These are phyloP conservation scores for Pipistrellus pygmaeus DNA, from an alignment of 2,797 vertebrate species.

Conservation along the genomic window DNA sequence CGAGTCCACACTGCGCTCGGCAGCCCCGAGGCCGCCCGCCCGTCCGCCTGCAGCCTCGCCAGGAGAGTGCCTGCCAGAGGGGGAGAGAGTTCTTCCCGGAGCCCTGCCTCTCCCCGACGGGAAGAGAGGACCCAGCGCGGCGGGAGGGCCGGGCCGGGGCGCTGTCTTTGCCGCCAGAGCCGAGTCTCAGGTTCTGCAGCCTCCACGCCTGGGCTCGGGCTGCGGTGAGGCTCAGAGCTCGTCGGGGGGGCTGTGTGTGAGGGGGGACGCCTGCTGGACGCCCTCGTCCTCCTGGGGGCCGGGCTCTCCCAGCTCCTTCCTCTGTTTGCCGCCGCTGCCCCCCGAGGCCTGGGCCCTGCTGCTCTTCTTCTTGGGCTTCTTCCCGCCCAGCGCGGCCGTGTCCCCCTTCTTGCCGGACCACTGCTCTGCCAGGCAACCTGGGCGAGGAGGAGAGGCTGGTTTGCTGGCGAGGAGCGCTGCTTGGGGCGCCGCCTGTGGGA, in stretches of 20 bases:
- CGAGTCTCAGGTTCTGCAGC: fast-evolving
- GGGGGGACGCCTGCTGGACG: slow-evolving; percentile 89
- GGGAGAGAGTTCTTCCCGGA: not conserved
- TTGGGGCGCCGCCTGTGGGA: not conserved
- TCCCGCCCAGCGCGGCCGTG: slow-evolving; percentile 87
- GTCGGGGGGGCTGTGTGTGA: slow-evolving; percentile 86
- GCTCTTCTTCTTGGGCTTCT: slow-evolving; percentile 91
- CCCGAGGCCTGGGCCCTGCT: slow-evolving; percentile 79
- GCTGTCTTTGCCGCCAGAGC: not conserved
- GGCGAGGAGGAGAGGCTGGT: not conserved
- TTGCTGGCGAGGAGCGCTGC: not conserved
- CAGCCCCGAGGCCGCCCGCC: not conserved
- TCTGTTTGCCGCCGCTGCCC: slow-evolving; percentile 63
- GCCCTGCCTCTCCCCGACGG: no score
- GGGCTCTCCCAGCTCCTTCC: slow-evolving; percentile 79
- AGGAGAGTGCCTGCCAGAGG: not conserved
- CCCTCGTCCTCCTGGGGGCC: slow-evolving; percentile 85
- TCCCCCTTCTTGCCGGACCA: slow-evolving; percentile 93
- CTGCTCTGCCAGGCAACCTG: slow-evolving; percentile 93
- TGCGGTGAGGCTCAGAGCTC: slow-evolving; percentile 83
- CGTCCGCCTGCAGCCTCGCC: not conserved
- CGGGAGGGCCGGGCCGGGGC: not conserved
- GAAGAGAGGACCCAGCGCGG: not conserved
- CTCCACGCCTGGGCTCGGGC: not conserved
- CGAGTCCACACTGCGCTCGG: not conserved